A percentile compares a stretch with the other conserved stretches of the same genome.
phyloP scores from a whole-genome alignment of 2,797 vertebrate species.

The Neopelma chrysocephalum region DNA sequence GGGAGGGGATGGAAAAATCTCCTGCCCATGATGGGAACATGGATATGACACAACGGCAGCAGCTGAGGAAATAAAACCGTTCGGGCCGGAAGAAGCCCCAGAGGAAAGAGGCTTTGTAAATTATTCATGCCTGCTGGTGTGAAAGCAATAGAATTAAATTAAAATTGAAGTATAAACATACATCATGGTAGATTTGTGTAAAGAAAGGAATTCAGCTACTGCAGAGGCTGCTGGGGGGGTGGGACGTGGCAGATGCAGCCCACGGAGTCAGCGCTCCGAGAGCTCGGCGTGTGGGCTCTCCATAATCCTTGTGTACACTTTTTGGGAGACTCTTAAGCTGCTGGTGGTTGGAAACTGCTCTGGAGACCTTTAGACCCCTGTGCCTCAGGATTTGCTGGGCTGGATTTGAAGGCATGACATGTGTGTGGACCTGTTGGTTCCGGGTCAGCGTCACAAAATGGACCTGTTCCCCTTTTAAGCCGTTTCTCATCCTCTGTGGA shows the following conservation, averaged over 20 bases:
- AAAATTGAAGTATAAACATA: conserved; percentile 52
- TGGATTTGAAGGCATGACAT: background rate
- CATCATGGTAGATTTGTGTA: conserved; percentile 11
- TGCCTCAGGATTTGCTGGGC: rapidly evolving
- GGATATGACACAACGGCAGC: background rate
- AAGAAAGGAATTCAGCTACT: background rate
- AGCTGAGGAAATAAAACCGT: background rate
- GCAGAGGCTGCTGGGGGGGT: background rate
- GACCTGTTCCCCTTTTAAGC: background rate
- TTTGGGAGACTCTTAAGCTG: background rate
- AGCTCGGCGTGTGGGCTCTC: rapidly evolving
- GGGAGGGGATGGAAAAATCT: background rate
- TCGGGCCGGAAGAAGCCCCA: background rate
- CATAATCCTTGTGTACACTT: rapidly evolving
- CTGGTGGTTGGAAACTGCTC: rapidly evolving
- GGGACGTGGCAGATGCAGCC: background rate
- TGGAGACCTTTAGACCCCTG: background rate
- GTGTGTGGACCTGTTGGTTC: background rate
- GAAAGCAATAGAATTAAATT: conserved; percentile 57
- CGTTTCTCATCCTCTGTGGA: background rate
- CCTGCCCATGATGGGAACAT: background rate
- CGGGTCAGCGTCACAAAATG: background rate
- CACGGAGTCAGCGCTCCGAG: background rate
- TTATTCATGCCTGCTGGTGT: conserved; percentile 49
- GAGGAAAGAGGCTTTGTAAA: conserved; percentile 14